Evolutionary conservation across 2,888 invertebrate species (phyloP).

Genomic region (Thalpophila matura): DNA sequence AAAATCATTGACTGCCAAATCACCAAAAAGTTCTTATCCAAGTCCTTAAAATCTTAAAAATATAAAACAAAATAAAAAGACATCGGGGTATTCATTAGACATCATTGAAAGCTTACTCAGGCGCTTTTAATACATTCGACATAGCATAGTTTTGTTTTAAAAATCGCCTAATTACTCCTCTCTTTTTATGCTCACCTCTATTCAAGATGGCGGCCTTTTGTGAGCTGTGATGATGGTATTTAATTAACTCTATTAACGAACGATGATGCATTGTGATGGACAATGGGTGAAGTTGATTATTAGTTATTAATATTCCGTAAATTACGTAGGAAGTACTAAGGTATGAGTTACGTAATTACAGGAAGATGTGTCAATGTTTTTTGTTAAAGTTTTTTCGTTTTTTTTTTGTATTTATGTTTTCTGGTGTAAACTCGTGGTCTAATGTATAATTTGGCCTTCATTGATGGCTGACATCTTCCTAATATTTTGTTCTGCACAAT

Average conservation of each 20-base stretch:
- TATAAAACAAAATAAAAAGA: constrained; percentile 71
- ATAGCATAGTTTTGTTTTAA: constrained; percentile 78
- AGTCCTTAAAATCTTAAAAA: constrained; percentile 28
- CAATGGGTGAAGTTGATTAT: constrained; percentile 50
- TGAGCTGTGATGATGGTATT: constrained; percentile 46
- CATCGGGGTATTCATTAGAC: constrained; percentile 83
- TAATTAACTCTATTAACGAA: constrained; percentile 65
- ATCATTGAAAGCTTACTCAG: constrained; percentile 85
- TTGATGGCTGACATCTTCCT: too few species aligned
- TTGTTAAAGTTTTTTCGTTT: too few species aligned
- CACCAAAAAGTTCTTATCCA: constrained; percentile 58
- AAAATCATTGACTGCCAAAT: background rate
- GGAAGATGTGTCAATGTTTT: background rate
- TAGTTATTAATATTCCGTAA: constrained; percentile 35
- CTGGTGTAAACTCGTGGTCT: background rate
- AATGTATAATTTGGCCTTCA: background rate
- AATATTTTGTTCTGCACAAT: too few species aligned
- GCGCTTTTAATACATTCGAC: constrained; percentile 73
- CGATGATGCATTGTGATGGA: constrained; percentile 48
- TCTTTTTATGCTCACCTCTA: constrained; percentile 61
- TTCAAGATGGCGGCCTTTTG: constrained; percentile 51
- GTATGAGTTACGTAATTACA: constrained; percentile 11
- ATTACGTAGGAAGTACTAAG: constrained; percentile 27
- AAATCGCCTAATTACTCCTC: constrained; percentile 76
- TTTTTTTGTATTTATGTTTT: background rate